Base-by-base conservation (phyloP, 2,797 vertebrate genomes). In the Fratercula arctica region DNA sequence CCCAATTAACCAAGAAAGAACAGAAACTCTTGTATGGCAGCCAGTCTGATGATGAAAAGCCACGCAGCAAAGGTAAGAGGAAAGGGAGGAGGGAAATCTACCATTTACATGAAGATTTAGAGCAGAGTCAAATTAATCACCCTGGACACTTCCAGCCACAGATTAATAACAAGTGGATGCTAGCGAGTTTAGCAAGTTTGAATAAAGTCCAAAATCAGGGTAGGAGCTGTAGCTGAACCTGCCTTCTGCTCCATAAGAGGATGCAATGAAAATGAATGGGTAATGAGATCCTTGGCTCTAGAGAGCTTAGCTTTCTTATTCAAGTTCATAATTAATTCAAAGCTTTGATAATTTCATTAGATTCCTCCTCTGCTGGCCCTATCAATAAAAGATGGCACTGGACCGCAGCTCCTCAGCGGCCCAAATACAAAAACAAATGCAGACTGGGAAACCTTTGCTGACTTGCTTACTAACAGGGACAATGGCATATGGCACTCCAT, bases 321-420 rank as follows among this genome's bases (percentile, higher is more conserved):
- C 99, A 98, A 98, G 98, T 98, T 99, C 99, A 99, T 99, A 99
- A 99, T 99, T 99, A 99, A 99, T 99, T 99, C 99, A 99, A 97
- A 99, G 99, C 99, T 98, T 98, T 99, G 99, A 99, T 99, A 98
- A 99, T 99, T 99, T 99, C 99, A 99, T 99, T 99, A 99, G 98
- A 98, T 98, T 98, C 97, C 95, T 98, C 97, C 97, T 98, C 98
- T 98, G 98, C 98, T 97, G 97, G 98, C 98, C 98, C 98, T 98
- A 99, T 99, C 98, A 99, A 99, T 99, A 99, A 99, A 99, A 99
- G 98, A 99, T 99, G 98, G 98, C 97, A 97, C 98, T 97, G 98
- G 98, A 99, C 98, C 97, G 95, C 98, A 98, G 97, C 96, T 98
- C 98, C 98, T 98, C 96, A 87, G 97, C 79, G 95, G 96, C 96